Percentiles rank a stretch among this genome's conserved stretches.
Evolutionary conservation across 2,888 invertebrate species (phyloP).

Genomic region (Mythimna albipuncta): DNA sequence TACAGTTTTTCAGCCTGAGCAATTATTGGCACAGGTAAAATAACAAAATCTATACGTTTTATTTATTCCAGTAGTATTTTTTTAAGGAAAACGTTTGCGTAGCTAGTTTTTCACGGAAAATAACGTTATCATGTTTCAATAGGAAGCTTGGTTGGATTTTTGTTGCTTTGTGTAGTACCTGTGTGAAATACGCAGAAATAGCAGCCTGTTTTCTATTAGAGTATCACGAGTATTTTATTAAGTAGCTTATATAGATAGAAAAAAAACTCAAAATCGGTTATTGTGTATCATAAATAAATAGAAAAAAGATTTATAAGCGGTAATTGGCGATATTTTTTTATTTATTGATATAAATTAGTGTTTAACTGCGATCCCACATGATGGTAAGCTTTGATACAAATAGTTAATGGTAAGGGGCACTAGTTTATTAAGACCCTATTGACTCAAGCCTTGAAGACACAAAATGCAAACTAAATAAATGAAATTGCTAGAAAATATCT

Average conservation of each 20-base stretch:
- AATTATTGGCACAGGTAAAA: not conserved
- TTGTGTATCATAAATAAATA: not conserved
- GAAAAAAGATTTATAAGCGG: not conserved
- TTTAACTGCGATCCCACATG: too few relatives aligned
- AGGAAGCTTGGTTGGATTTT: not conserved
- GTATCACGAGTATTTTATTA: not conserved
- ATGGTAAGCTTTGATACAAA: too few relatives aligned
- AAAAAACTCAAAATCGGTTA: not conserved
- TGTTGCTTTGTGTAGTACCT: constrained; percentile 13
- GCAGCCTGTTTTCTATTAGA: constrained; percentile 12
- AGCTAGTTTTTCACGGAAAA: constrained; percentile 24
- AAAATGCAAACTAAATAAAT: too few relatives aligned
- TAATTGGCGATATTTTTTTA: too few relatives aligned
- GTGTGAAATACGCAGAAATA: constrained; percentile 20
- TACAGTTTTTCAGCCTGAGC: not conserved
- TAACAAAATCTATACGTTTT: not conserved
- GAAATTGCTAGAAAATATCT: not conserved
- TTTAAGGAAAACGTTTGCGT: not conserved
- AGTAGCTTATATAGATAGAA: not conserved
- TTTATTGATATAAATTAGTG: too few relatives aligned
- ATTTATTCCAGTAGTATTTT: constrained; percentile 10
- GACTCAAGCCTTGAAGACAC: too few relatives aligned
- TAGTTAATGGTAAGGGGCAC: too few relatives aligned
- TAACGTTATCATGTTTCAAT: constrained; percentile 34
- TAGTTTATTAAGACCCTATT: too few relatives aligned